Conservation (phyloP, 2,888 invertebrate species). For the Julus scanicus region DNA sequence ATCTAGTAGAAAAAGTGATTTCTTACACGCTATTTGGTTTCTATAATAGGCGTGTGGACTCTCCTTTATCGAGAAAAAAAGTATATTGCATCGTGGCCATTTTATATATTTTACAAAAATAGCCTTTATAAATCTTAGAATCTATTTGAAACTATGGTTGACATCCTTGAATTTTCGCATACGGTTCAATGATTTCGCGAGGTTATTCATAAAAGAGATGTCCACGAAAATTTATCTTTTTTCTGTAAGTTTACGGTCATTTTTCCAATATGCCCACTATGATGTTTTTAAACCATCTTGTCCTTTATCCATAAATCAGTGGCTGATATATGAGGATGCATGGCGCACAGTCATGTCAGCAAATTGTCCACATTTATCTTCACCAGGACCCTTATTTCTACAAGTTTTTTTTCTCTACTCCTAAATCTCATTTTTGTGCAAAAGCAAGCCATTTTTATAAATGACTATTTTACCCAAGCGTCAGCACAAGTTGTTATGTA, state of each 20-base stretch:
- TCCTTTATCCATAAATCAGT: background rate
- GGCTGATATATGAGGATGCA: conserved; percentile 24
- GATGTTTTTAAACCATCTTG: conserved; percentile 38
- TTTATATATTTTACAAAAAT: background rate
- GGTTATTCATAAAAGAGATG: conserved; percentile 42
- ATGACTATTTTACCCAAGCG: background rate
- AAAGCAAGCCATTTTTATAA: conserved; percentile 22
- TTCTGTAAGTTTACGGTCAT: conserved; percentile 23
- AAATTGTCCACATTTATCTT: conserved; percentile 34
- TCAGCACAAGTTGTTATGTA: conserved; percentile 12
- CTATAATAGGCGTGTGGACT: background rate
- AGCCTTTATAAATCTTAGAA: conserved; percentile 5
- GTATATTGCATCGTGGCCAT: background rate
- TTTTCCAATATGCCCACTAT: conserved; percentile 3
- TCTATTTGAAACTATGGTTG: conserved; percentile 30
- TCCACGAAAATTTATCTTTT: conserved; percentile 30
- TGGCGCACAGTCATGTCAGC: conserved; percentile 35
- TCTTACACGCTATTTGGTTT: background rate
- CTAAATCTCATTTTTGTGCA: conserved; percentile 23
- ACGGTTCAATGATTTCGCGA: conserved; percentile 22
- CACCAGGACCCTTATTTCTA: conserved; percentile 16
- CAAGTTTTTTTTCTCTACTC: conserved; percentile 10
- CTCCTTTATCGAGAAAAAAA: background rate
- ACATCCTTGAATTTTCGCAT: conserved; percentile 39
- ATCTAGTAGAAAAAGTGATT: background rate